Percentiles rank a stretch among this genome's conserved stretches.
phyloP scores from a whole-genome alignment of 2,888 invertebrate species.

The Drosophila flavopinicola region DNA sequence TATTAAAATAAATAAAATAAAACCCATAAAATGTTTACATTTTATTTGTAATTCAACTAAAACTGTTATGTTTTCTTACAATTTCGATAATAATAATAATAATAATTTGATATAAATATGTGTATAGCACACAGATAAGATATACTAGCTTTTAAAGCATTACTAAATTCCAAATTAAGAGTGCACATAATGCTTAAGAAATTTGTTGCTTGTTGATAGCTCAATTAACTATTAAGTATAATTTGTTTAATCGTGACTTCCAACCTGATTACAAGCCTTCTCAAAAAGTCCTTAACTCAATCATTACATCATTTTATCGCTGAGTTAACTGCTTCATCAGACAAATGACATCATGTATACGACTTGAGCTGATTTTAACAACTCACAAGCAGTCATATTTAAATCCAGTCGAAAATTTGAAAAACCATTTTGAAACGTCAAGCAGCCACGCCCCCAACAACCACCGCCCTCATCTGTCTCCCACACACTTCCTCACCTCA shows the following conservation, averaged over 20 bases:
- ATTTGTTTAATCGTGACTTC: not conserved
- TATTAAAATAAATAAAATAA: too few species aligned
- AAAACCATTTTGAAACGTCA: slow-evolving; percentile 42
- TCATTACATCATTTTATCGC: slow-evolving; percentile 18
- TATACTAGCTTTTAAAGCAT: too few species aligned
- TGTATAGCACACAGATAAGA: too few species aligned
- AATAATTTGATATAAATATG: too few species aligned
- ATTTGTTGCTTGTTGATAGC: too few species aligned
- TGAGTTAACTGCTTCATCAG: slow-evolving; percentile 31
- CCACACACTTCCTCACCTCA: not conserved
- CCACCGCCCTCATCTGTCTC: not conserved
- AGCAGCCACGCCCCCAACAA: slow-evolving; percentile 23
- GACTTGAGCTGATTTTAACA: slow-evolving; percentile 52
- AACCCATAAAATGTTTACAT: too few species aligned
- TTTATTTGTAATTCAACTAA: too few species aligned
- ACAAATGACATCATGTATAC: slow-evolving; percentile 48
- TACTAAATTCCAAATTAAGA: too few species aligned
- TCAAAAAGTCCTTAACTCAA: slow-evolving; percentile 6
- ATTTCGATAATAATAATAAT: too few species aligned
- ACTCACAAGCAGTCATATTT: slow-evolving; percentile 42
- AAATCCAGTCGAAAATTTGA: slow-evolving; percentile 50
- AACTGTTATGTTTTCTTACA: too few species aligned
- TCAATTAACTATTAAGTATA: too few species aligned
- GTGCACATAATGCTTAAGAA: too few species aligned
- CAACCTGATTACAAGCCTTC: not conserved